Base-by-base conservation (phyloP, 1,140 invertebrate species). In the Drosophila cardini region DNA sequence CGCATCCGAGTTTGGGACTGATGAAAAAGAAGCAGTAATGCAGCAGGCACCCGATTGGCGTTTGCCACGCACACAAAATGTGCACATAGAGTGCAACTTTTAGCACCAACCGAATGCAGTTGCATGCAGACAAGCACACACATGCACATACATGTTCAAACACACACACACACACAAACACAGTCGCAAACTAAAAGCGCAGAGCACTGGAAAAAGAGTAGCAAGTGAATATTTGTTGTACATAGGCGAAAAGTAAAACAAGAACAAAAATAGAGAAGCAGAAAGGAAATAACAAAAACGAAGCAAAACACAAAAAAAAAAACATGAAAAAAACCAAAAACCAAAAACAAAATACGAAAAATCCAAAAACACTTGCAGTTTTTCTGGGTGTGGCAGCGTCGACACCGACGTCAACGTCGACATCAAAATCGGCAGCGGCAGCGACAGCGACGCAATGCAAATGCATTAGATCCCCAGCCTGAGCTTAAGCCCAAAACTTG, bases 1-100 rank as follows among this genome's bases (percentile, higher is more conserved):
- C 67, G 64, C 40, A 43, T 58, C 68, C 16, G 50, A 64, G 64
- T 52, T 61, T 52, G 63, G 45, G 63, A 36, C 52, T 32, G 45
- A 45, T 40, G 55, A 78, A 90, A 81, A 72, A 72, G 71, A 80
- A 86, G 76, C 78, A 84, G 74, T 43, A 78, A 53, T 80, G 76
- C 76, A 86, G 73, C 87, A 62, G 53, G 86, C 86, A 75, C 71
- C 87, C 82, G 78, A 90, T 90, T 90, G 87, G 86, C 87, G 86
- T 85, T 86, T 89, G 74, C 77, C 81, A 85, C 84, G 84, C 78
- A 90, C 85, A 90, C 87, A 83, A 90, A 90, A 90, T 85, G 90
- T 91, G 84, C 89, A 91, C 89, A 90, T 91, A 91, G 85, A 91
- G 82, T 91, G 89, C 89, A 91, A 83, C 90, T 91, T 91, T 91